These are phyloP conservation scores for Sarcophaga peregrina DNA, from an alignment of 1,140 invertebrate species.

Conservation along the genomic window DNA sequence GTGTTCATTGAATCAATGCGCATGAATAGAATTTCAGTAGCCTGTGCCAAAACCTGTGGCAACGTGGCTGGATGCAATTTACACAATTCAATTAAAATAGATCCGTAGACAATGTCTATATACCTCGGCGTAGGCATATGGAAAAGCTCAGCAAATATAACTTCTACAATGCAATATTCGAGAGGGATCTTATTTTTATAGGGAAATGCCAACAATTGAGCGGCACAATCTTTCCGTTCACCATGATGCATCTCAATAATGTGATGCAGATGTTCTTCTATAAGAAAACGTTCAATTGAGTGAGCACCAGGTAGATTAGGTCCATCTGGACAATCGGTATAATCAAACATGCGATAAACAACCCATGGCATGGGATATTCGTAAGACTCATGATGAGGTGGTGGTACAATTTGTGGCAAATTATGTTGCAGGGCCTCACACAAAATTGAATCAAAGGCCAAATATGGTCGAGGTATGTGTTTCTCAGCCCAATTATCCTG, in stretches of 20 bases:
- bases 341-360: conserved; percentile 97
- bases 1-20: conserved; percentile 97
- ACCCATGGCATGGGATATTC: conserved; percentile 91
- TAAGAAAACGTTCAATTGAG: conserved; percentile 96
- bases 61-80: conserved; percentile 96
- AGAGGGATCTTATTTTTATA: conserved; percentile 95
- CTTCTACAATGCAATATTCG: conserved; percentile 98
- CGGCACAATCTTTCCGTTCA: conserved; percentile 95
- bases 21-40: conserved; percentile 96
- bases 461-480: conserved; percentile 93
- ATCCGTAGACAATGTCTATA: conserved; percentile 94
- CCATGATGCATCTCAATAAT: conserved; percentile 90
- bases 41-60: conserved; percentile 97
- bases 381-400: conserved; percentile 89
- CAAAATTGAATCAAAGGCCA: conserved; percentile 94
- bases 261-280: conserved; percentile 96
- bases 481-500: conserved; percentile 97
- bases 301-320: conserved; percentile 92
- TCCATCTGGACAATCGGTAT: conserved; percentile 97
- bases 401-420: conserved; percentile 87
- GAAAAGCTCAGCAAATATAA: conserved; percentile 95
- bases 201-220: conserved; percentile 90
- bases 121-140: conserved; percentile 88
- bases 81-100: conserved; percentile 95
- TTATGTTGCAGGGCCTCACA: conserved; percentile 97